These are phyloP conservation scores for Sialis lutaria DNA, from an alignment of 2,888 invertebrate genomes.

Conservation along the genomic window DNA sequence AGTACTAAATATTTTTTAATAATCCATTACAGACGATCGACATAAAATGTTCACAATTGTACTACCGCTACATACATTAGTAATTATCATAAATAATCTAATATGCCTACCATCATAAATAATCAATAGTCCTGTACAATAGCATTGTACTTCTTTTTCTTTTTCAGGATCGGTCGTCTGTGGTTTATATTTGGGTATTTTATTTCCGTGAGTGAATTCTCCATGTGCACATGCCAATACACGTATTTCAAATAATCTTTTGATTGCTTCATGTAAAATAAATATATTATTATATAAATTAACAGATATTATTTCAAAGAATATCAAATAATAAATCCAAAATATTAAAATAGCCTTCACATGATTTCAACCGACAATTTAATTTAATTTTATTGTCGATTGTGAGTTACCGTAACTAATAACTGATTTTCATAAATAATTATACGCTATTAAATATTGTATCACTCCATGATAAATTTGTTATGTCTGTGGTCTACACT, in stretches of 20 bases:
- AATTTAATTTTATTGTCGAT: too few species aligned
- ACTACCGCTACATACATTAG: background rate
- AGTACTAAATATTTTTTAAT: too few species aligned
- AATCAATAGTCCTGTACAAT: conserved; percentile 20
- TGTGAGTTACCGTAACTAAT: too few species aligned
- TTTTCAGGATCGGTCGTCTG: conserved; percentile 18
- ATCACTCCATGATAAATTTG: too few species aligned
- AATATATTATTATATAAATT: background rate
- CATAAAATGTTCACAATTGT: too few species aligned
- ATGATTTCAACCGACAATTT: too few species aligned
- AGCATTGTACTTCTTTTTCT: conserved; percentile 22
- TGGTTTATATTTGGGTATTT: conserved; percentile 18
- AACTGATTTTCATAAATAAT: too few species aligned
- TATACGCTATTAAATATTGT: too few species aligned
- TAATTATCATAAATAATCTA: background rate
- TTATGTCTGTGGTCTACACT: too few species aligned
- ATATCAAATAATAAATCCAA: too few species aligned
- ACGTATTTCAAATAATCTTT: conserved; percentile 37
- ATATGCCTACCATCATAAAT: background rate
- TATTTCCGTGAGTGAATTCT: conserved; percentile 30
- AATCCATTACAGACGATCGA: too few species aligned
- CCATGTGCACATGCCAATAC: conserved; percentile 43
- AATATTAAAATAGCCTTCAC: too few species aligned
- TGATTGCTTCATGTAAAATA: conserved; percentile 27
- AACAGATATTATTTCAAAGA: background rate